Percentiles rank a stretch among this genome's conserved stretches.
These are phyloP conservation scores for Capitulum mitella DNA, from an alignment of 2,888 invertebrate genomes.

Conservation along the genomic window DNA sequence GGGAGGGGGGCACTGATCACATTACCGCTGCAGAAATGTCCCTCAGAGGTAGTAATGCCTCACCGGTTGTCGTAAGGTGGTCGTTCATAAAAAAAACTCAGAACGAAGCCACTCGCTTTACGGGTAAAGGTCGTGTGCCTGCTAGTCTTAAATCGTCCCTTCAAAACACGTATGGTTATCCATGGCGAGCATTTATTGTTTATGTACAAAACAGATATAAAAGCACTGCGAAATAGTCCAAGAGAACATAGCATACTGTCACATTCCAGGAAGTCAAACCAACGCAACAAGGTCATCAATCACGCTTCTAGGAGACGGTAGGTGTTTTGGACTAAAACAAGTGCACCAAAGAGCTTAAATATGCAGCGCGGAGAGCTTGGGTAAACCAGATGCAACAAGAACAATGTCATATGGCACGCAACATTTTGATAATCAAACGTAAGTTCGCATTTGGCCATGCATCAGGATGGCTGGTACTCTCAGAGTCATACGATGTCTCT, in stretches of 20 bases:
- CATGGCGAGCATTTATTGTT: conserved; percentile 15
- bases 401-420: conserved; percentile 2
- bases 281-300: neutral
- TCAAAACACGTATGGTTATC: too few species aligned
- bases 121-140: too few species aligned
- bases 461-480: neutral
- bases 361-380: neutral
- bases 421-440: conserved; percentile 2
- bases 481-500: neutral
- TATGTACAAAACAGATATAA: conserved; percentile 21
- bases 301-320: neutral
- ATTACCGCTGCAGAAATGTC: too few species aligned
- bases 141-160: too few species aligned
- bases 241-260: neutral
- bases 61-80: too few species aligned
- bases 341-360: neutral
- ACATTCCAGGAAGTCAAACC: neutral
- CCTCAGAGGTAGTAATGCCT: too few species aligned
- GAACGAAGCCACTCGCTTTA: too few species aligned
- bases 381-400: neutral
- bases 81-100: too few species aligned
- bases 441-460: conserved; percentile 2
- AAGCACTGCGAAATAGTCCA: conserved; percentile 7
- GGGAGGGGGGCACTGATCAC: too few species aligned
- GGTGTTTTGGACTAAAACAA: neutral